phyloP scores from a whole-genome alignment of 2,797 vertebrate genomes.

The Hephaestus fuliginosus region DNA sequence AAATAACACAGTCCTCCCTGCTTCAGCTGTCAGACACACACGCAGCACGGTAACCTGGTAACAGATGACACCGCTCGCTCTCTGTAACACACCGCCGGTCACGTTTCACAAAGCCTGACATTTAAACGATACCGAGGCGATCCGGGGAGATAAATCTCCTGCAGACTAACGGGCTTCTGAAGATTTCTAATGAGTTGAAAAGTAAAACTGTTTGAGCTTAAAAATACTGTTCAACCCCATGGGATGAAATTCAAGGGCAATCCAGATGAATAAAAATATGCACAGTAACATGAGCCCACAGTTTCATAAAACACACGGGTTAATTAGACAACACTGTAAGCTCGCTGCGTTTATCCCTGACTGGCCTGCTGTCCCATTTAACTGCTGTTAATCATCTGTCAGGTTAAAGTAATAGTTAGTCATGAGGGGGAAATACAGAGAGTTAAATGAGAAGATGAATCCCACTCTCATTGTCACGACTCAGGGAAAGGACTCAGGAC shows the following conservation, averaged over 20 bases:
- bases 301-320: not conserved
- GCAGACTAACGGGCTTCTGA: not conserved
- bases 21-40: conserved; percentile 18
- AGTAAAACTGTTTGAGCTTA: not conserved
- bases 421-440: not conserved
- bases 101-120: conserved; percentile 31
- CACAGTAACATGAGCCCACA: not conserved
- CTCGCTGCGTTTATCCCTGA: not conserved
- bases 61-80: conserved; percentile 12
- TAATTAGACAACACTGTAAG: conserved; percentile 5
- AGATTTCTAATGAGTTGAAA: not conserved
- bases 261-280: not conserved
- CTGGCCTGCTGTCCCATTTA: conserved; percentile 23
- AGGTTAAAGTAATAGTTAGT: not conserved
- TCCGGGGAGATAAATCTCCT: not conserved
- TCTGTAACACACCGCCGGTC: conserved; percentile 12
- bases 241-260: conserved; percentile 7
- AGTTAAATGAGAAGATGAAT: not conserved
- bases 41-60: conserved; percentile 41
- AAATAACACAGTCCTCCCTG: conserved; percentile 26
- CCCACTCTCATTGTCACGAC: not conserved
- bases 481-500: too few species aligned
- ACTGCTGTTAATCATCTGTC: not conserved
- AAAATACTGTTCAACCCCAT: not conserved
- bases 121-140: conserved; percentile 3